Conservation (phyloP, 2,797 vertebrate genomes). For the Falco berigora region DNA sequence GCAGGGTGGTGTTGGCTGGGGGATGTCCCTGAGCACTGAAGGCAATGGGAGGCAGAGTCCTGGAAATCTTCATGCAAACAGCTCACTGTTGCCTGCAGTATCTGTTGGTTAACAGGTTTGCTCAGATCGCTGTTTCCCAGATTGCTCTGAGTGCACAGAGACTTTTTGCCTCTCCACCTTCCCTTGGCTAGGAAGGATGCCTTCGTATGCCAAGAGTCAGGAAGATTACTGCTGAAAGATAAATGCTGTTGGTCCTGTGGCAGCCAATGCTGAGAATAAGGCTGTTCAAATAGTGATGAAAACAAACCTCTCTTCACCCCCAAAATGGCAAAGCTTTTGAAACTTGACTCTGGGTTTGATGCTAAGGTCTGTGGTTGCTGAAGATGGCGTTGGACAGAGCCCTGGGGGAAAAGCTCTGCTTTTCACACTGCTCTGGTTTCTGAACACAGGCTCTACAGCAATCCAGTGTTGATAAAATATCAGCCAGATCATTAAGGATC, state of each 20-base stretch:
- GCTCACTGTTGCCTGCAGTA: neutral
- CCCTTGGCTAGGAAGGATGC: neutral
- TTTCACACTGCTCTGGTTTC: neutral
- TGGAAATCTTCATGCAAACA: neutral
- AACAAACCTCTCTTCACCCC: neutral
- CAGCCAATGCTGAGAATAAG: neutral
- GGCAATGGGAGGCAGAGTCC: neutral
- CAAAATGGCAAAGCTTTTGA: neutral
- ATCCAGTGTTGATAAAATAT: neutral
- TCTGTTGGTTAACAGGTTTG: neutral
- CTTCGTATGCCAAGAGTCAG: neutral
- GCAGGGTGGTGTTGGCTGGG: neutral
- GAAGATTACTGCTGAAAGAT: neutral
- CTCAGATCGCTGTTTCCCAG: neutral
- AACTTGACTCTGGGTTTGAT: neutral
- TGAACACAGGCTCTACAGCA: neutral
- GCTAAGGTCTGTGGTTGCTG: neutral
- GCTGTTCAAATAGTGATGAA: neutral
- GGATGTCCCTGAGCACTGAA: neutral
- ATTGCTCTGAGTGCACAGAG: neutral
- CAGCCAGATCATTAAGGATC: neutral
- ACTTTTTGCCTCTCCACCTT: neutral
- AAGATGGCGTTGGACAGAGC: neutral
- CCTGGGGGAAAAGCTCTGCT: neutral
- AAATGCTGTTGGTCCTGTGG: neutral